These are phyloP conservation scores for Ceratoteleas bidentatus DNA, from an alignment of 1,140 invertebrate genomes.

Conservation along the genomic window DNA sequence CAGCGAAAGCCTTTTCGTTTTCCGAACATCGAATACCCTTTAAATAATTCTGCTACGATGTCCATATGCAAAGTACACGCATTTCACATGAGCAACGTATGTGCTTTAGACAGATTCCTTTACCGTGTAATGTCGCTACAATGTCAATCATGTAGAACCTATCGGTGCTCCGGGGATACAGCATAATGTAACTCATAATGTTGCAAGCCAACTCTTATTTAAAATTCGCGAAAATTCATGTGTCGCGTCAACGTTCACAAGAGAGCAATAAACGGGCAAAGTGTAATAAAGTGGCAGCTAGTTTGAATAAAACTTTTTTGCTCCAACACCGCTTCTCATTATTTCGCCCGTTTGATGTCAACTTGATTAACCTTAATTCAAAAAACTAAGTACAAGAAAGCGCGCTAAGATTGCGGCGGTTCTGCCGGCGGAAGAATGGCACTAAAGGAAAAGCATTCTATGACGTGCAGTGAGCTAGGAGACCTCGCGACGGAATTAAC, in stretches of 20 bases:
- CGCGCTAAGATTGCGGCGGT: neutral
- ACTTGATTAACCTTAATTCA: slow-evolving; percentile 13
- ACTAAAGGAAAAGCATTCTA: slow-evolving; percentile 15
- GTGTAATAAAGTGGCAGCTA: neutral
- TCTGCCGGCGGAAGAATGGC: neutral
- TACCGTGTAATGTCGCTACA: slow-evolving; percentile 12
- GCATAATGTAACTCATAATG: neutral
- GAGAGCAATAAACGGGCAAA: neutral
- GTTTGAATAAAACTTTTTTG: neutral
- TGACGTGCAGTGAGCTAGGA: slow-evolving; percentile 10
- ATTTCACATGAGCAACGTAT: slow-evolving; percentile 11
- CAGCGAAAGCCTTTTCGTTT: no score
- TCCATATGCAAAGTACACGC: neutral
- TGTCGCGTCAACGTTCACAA: neutral
- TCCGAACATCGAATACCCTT: neutral
- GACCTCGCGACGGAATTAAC: slow-evolving; percentile 17
- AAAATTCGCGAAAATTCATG: neutral
- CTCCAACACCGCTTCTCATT: neutral
- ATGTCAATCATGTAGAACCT: slow-evolving; percentile 16
- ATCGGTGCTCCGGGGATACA: neutral
- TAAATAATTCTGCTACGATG: neutral
- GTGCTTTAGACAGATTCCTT: slow-evolving; percentile 8
- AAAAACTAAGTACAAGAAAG: neutral
- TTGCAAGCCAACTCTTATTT: neutral
- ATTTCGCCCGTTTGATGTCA: neutral